These are phyloP conservation scores for Tympanuchus pallidicinctus DNA, from an alignment of 2,113 vertebrate genomes.

Conservation along the genomic window DNA sequence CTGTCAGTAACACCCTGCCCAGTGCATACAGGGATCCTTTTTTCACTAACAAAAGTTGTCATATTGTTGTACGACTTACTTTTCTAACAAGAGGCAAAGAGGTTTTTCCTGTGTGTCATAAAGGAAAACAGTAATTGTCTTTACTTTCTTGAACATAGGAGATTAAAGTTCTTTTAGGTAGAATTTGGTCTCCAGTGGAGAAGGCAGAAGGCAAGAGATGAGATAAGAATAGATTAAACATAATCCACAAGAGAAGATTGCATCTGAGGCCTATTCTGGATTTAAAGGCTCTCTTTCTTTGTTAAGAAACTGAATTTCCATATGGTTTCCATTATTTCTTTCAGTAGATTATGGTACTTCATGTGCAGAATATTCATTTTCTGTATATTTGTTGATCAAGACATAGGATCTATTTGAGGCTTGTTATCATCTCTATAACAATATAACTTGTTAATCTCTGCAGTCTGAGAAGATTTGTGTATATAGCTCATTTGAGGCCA, in stretches of 20 bases:
- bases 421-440: background rate
- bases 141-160: background rate
- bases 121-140: background rate
- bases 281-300: background rate
- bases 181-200: background rate
- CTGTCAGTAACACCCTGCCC: background rate
- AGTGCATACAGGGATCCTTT: background rate
- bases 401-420: background rate
- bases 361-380: background rate
- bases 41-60: fast-evolving
- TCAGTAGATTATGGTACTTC: background rate
- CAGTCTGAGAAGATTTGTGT: background rate
- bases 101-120: background rate
- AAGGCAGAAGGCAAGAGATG: background rate
- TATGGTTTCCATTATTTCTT: background rate
- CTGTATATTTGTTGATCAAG: background rate
- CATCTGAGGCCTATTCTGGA: background rate
- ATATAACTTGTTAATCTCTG: background rate
- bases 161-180: background rate
- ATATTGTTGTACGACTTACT: background rate
- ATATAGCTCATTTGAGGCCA: background rate
- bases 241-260: background rate
- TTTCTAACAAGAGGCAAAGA: background rate
- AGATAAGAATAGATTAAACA: background rate
- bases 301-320: background rate